Conservation (phyloP, 2,113 vertebrate genomes). For the Emydura subglobosa region DNA sequence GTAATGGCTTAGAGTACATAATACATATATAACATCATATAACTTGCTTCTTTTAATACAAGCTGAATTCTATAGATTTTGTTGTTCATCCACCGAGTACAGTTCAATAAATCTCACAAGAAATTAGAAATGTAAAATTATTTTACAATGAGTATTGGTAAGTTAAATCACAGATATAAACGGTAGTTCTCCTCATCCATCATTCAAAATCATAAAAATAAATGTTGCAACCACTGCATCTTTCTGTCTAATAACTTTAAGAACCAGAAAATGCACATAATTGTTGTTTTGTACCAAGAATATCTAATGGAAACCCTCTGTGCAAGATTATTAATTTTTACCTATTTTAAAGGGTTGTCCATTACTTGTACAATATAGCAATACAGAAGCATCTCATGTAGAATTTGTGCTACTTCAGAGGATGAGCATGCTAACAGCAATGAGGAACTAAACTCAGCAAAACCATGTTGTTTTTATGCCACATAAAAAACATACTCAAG, state of each 20-base stretch:
- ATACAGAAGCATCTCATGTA: not conserved
- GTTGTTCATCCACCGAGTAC: not conserved
- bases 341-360: not conserved
- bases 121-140: not conserved
- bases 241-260: not conserved
- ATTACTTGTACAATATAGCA: not conserved
- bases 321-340: not conserved
- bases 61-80: not conserved
- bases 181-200: not conserved
- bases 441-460: not conserved
- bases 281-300: not conserved
- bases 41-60: not conserved
- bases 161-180: not conserved
- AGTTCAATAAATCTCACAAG: not conserved
- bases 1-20: not conserved
- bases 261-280: not conserved
- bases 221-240: not conserved
- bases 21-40: not conserved
- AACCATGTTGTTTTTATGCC: not conserved
- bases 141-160: fast-evolving
- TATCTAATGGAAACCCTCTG: not conserved
- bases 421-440: not conserved
- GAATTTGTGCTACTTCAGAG: not conserved
- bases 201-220: not conserved
- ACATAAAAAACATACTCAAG: not conserved